Evolutionary conservation across 2,888 invertebrate species (phyloP), one percentile per base, ranked within the genome.

Genomic region (Calameuta pallipes): DNA sequence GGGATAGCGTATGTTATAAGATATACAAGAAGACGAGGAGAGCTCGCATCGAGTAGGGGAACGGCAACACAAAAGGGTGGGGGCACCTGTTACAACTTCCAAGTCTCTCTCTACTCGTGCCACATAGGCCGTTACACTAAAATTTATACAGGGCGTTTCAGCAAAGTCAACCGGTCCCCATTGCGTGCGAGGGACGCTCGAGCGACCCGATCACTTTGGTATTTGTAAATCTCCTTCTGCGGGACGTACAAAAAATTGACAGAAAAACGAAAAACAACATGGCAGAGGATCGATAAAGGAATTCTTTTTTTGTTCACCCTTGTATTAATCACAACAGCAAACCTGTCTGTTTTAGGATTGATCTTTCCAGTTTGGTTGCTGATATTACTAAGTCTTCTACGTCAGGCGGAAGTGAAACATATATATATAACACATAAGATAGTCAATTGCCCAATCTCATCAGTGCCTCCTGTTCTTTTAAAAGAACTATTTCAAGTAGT

Each of bases 11-110:
- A 73, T 75, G 78, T 76, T 78, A 73, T 73, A 75, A 76, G 69
- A 69, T 69, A 78, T 12, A 75, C 69, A 68, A 76, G 68, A 71
- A 33, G 71, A 71, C 71, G 71, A 71, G 34, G 71, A 71, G 71
- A 71, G 71, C 71, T 33, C 34, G 71, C 34, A 30, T 33, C 71
- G 71, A 71, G 71, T 33, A 71, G 71, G 71, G 34, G 71, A 31
- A 34, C 31, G 12, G 30, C 30, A 33, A 30, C 71, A 71, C 71
- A 76, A 75, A 75, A 73, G 80, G 73, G 77, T 78, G 79, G 78
- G 84, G 83, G 85, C 86, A 86, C 86, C 87, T 87, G 86, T 86
- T 86, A 86, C 85, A 82, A 85, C 81, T 84, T 82, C 69, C 80
- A 82, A 84, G 82, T 82, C 81, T 74, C 30, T 70, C 70, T 34